Evolutionary conservation across 2,888 invertebrate species (phyloP), one percentile per base, ranked within the genome.

Genomic region (Leucophenga montana): DNA sequence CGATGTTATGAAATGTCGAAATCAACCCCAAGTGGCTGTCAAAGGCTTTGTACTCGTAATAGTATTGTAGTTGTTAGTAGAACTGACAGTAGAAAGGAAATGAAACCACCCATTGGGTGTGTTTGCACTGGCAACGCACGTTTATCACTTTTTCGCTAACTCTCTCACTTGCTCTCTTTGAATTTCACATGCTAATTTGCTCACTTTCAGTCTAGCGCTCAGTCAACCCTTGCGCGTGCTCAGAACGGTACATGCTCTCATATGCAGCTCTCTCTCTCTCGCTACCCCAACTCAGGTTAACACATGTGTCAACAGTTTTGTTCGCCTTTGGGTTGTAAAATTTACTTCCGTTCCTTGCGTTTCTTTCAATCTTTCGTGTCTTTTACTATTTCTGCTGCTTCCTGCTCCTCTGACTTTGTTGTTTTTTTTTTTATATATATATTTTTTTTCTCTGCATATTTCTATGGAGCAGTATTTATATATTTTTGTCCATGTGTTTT

Each of bases 71-170:
- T 33, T 33, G 33, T 33, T 33, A 33, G 33, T 33, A 33, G 33
- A 33, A 8, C 33, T 33, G 8, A 8, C 33, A 33, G 33, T 33
- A 33, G 33, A 33, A 33, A 5, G 33, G 33, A 3, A 33, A 33
- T 18, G 18, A 78, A 81, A 75, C 78, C 83, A 79, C 82, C 78
- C 76, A 71, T 75, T 73, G 75, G 79, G 78, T 75, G 79, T 79
- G 75, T 80, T 71, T 68, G 69, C 48, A 75, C 64, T 50, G 33
- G 16, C 16, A 64, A 68, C 61, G 64, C 69, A 64, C 66, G 66
- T 39, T 69, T 69, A 22, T 6, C 33, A 56, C 54, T 64, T 39
- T 27, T 65, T 11, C 20, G n/a, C 46, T 31, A 54, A 46, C 66
- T 68, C 27, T 22, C n/a, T 31, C 46, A 22, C 62, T 64, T 69